These are phyloP conservation scores for Willowsia nigromaculata DNA, from an alignment of 2,888 invertebrate species.

Conservation along the genomic window DNA sequence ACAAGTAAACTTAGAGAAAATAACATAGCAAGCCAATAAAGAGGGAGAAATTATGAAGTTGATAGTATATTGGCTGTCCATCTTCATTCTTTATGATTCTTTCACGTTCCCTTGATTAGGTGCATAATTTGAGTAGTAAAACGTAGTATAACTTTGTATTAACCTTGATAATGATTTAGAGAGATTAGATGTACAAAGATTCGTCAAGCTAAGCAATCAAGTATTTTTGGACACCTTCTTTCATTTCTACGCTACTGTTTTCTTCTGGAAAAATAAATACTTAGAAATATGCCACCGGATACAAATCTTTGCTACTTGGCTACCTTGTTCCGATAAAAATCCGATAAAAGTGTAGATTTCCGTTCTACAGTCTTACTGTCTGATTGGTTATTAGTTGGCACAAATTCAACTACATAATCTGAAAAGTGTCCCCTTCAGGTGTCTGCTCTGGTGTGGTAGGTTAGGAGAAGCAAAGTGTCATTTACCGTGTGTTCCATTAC, in stretches of 20 bases:
- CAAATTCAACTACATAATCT: slow-evolving; percentile 16
- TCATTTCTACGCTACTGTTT: background rate
- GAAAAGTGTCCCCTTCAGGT: background rate
- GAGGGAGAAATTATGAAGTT: background rate
- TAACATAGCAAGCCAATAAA: background rate
- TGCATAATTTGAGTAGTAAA: background rate
- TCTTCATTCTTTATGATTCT: slow-evolving; percentile 10
- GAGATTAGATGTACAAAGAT: background rate
- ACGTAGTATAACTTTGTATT: background rate
- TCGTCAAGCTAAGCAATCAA: background rate
- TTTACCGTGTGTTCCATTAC: background rate
- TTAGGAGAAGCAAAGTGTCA: background rate
- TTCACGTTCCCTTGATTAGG: background rate
- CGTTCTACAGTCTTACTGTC: background rate
- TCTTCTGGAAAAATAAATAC: background rate
- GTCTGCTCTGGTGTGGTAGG: background rate
- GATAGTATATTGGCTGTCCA: slow-evolving; percentile 21
- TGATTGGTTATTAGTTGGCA: slow-evolving; percentile 25
- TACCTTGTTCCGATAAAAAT: too few species aligned
- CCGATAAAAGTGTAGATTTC: background rate
- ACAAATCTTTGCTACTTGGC: background rate
- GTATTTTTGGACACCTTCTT: background rate
- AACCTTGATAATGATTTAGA: background rate
- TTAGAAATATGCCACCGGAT: background rate
- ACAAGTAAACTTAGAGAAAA: background rate